A percentile compares a stretch with the other conserved stretches of the same genome.
These are phyloP conservation scores for Gambusia yucatana DNA, from an alignment of 2,797 vertebrate genomes.

Conservation along the genomic window DNA sequence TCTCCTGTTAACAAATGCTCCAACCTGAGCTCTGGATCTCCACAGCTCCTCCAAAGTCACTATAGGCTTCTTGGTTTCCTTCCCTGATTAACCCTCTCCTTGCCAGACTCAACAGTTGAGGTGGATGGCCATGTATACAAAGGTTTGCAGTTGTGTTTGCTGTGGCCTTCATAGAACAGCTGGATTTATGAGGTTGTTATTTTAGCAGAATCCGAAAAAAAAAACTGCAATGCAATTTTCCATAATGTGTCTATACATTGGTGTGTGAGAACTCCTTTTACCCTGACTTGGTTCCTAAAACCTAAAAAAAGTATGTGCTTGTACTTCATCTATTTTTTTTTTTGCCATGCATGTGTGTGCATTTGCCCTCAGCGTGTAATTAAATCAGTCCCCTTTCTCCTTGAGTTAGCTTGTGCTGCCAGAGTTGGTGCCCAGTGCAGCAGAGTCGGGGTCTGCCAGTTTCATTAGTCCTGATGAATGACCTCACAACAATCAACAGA, in stretches of 20 bases:
- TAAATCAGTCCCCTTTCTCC: slow-evolving; percentile 77
- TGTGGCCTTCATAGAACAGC: background rate
- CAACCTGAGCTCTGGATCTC: background rate
- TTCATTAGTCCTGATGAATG: slow-evolving; percentile 81
- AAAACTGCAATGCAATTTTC: background rate
- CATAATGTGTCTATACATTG: background rate
- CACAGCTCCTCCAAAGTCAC: background rate
- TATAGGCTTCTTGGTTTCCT: background rate
- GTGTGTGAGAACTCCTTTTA: background rate
- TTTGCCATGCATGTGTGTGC: slow-evolving; percentile 9
- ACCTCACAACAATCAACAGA: slow-evolving; percentile 77
- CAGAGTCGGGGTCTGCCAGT: slow-evolving; percentile 74
- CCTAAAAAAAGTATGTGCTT: slow-evolving; percentile 1
- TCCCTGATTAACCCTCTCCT: background rate
- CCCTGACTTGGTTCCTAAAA: background rate
- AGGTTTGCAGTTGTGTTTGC: background rate
- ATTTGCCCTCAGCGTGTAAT: slow-evolving; percentile 58
- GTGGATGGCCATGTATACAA: background rate
- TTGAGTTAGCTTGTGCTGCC: slow-evolving; percentile 74
- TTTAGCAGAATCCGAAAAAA: background rate
- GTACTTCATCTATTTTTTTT: slow-evolving; percentile 11
- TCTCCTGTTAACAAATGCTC: background rate
- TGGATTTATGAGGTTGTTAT: background rate
- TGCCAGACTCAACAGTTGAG: background rate
- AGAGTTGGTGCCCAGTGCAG: slow-evolving; percentile 74